Evolutionary conservation across 2,888 invertebrate species (phyloP).

Genomic region (Cosmia trapezina): DNA sequence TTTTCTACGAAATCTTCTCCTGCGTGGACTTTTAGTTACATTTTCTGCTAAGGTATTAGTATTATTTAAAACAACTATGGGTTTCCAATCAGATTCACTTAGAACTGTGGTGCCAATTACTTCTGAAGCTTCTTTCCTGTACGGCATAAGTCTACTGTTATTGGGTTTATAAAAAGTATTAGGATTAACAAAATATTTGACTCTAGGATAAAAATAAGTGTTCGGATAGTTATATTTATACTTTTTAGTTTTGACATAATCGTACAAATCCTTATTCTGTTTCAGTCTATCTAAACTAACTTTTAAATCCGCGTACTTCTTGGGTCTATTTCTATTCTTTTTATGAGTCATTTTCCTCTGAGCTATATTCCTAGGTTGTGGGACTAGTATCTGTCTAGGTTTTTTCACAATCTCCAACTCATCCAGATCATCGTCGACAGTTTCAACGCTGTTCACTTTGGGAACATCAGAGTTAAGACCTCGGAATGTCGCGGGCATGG

Average conservation of each 20-base stretch:
- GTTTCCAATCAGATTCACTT: slow-evolving; percentile 82
- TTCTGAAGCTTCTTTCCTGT: slow-evolving; percentile 71
- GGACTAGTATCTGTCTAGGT: slow-evolving; percentile 82
- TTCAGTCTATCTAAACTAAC: slow-evolving; percentile 83
- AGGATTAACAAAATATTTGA: slow-evolving; percentile 85
- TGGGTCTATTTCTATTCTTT: slow-evolving; percentile 80
- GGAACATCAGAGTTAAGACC: slow-evolving; percentile 84
- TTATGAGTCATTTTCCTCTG: slow-evolving; percentile 83
- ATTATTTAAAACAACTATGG: slow-evolving; percentile 76
- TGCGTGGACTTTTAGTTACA: slow-evolving; percentile 56
- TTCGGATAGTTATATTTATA: slow-evolving; percentile 86
- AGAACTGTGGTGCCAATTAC: slow-evolving; percentile 64
- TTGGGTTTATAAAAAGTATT: slow-evolving; percentile 77
- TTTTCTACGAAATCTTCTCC: slow-evolving; percentile 67
- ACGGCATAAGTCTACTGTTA: slow-evolving; percentile 78
- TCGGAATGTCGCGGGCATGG: slow-evolving; percentile 85
- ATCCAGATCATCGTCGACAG: slow-evolving; percentile 69
- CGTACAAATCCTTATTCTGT: slow-evolving; percentile 85
- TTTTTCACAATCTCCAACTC: slow-evolving; percentile 75
- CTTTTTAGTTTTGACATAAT: slow-evolving; percentile 87
- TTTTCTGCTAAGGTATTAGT: slow-evolving; percentile 67
- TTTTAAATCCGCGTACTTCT: slow-evolving; percentile 84
- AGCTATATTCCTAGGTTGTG: slow-evolving; percentile 85
- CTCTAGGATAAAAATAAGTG: slow-evolving; percentile 85
- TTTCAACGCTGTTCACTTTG: slow-evolving; percentile 77